phyloP scores from a whole-genome alignment of 2,113 vertebrate species.

The Pedionomus torquatus region DNA sequence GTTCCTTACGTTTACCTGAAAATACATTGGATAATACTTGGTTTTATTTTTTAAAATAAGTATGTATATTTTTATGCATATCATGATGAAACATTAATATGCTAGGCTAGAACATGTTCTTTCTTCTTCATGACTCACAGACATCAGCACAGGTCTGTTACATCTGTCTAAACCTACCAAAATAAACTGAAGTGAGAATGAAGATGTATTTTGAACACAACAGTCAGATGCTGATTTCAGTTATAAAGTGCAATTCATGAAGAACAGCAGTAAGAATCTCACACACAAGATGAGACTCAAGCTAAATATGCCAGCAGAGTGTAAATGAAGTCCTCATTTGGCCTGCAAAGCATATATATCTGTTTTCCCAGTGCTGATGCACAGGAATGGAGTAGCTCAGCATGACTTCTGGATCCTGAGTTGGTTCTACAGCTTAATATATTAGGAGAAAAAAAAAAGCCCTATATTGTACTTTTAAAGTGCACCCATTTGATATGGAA shows the following conservation, averaged over 20 bases:
- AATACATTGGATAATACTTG: neutral
- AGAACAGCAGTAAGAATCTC: conserved; percentile 4
- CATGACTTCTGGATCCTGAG: neutral
- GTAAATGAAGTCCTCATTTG: neutral
- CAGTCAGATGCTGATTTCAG: conserved; percentile 1
- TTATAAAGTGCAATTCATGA: neutral
- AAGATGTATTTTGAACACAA: conserved; percentile 13
- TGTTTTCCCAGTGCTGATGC: neutral
- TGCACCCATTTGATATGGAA: conserved; percentile 46
- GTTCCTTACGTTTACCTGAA: neutral
- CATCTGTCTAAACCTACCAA: conserved; percentile 21
- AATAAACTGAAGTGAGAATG: conserved; percentile 26
- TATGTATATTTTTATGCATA: neutral
- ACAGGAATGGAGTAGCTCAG: neutral
- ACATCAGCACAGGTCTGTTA: neutral
- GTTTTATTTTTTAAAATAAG: neutral
- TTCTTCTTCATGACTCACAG: neutral
- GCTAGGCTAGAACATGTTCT: neutral
- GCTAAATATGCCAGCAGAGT: neutral
- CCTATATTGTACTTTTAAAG: conserved; percentile 2
- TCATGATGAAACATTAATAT: neutral
- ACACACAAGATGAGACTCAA: neutral
- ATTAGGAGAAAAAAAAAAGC: neutral
- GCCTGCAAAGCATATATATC: neutral
- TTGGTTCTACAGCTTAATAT: neutral